These are phyloP conservation scores for Heliocidaris erythrogramma DNA, from an alignment of 35 echinoderm and acorn worm genomes.

Conservation along the genomic window DNA sequence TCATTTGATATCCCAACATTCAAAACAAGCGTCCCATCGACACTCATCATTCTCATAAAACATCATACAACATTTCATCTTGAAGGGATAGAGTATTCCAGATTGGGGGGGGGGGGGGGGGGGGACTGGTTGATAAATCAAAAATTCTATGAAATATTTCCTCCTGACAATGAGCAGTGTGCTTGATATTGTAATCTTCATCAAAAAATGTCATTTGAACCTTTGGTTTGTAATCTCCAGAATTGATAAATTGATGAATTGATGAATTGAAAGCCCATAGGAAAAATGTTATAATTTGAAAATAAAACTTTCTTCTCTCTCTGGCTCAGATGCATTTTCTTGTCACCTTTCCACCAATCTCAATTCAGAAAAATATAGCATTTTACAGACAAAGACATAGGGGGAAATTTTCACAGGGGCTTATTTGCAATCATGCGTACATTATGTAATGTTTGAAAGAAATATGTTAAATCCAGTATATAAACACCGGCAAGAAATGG, in stretches of 20 bases:
- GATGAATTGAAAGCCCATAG: background rate
- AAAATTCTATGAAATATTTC: background rate
- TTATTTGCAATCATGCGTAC: too few species aligned
- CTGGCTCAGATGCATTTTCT: too few species aligned
- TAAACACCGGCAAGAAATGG: too few species aligned
- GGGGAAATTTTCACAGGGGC: too few species aligned
- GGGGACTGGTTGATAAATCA: background rate
- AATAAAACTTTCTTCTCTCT: too few species aligned
- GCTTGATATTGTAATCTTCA: too few species aligned
- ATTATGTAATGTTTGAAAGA: too few species aligned
- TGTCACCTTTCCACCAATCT: too few species aligned
- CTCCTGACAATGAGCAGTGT: background rate
- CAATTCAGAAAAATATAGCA: too few species aligned
- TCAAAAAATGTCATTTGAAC: too few species aligned
- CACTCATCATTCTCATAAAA: background rate
- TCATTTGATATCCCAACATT: background rate
- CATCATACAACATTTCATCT: background rate
- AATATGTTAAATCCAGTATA: too few species aligned
- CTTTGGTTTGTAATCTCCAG: background rate
- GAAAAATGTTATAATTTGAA: background rate
- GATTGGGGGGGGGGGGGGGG: background rate
- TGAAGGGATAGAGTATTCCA: background rate
- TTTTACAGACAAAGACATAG: too few species aligned
- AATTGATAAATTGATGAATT: background rate
- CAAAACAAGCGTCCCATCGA: background rate